Percentiles rank a stretch among this genome's conserved stretches.
Evolutionary conservation across 2,888 invertebrate genomes (phyloP).

Genomic region (Ligdia adustata): DNA sequence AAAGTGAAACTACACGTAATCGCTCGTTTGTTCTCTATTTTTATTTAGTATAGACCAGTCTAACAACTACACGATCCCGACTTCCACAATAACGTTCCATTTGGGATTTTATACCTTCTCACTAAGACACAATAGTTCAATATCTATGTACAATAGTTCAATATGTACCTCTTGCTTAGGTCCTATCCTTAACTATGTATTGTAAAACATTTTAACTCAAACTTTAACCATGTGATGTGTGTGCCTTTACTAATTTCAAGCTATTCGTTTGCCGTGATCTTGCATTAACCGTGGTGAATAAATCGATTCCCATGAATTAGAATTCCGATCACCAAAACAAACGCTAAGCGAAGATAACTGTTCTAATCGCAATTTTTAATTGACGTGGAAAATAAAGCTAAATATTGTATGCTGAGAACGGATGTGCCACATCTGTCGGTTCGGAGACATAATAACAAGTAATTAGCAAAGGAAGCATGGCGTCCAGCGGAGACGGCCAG

Average conservation of each 20-base stretch:
- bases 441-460: constrained; percentile 76
- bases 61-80: constrained; percentile 38
- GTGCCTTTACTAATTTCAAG: constrained; percentile 30
- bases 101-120: constrained; percentile 14
- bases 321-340: constrained; percentile 33
- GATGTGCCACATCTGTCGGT: constrained; percentile 81
- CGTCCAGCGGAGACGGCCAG: constrained; percentile 47
- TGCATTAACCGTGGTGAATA: constrained; percentile 50
- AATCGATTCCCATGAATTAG: constrained; percentile 51
- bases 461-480: constrained; percentile 71
- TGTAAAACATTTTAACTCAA: constrained; percentile 17
- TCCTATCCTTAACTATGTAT: no score
- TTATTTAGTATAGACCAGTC: constrained; percentile 39
- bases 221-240: constrained; percentile 18
- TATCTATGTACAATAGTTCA: no score
- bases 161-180: no score
- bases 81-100: not conserved
- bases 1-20: constrained; percentile 74
- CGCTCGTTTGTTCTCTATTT: constrained; percentile 56
- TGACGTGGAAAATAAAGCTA: constrained; percentile 44
- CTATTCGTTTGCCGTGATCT: constrained; percentile 37
- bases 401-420: constrained; percentile 52
- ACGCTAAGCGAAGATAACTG: constrained; percentile 26
- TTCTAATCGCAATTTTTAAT: constrained; percentile 39
- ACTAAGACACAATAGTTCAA: not conserved